Evolutionary conservation across 1,140 invertebrate genomes (phyloP).

Genomic region (Colletes latitarsis): DNA sequence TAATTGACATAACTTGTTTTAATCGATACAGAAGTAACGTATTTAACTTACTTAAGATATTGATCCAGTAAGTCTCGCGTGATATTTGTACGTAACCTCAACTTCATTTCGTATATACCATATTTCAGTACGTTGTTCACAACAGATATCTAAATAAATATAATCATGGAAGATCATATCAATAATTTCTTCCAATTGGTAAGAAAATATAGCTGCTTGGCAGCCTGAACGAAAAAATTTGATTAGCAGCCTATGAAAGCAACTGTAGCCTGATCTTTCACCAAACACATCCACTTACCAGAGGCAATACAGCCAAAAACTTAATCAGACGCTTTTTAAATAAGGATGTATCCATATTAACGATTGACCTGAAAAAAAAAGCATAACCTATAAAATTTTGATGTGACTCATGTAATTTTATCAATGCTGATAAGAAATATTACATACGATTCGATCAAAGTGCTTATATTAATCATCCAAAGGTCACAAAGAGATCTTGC

Average conservation of each 20-base stretch:
- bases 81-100: conserved; percentile 94
- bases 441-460: conserved; percentile 93
- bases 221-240: conserved; percentile 34
- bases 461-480: conserved; percentile 97
- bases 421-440: conserved; percentile 18
- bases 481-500: conserved; percentile 96
- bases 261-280: neutral
- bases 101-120: conserved; percentile 95
- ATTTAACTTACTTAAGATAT: conserved; percentile 92
- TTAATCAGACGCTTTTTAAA: conserved; percentile 90
- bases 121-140: conserved; percentile 97
- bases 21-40: too few species aligned
- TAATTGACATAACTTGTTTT: too few species aligned
- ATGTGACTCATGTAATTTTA: neutral
- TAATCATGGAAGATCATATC: conserved; percentile 49
- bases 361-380: conserved; percentile 90
- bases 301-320: conserved; percentile 91
- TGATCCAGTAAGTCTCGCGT: conserved; percentile 93
- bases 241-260: conserved; percentile 18
- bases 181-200: conserved; percentile 37
- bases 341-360: conserved; percentile 89
- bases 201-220: conserved; percentile 32
- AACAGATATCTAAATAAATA: conserved; percentile 88
- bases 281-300: conserved; percentile 83
- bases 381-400: conserved; percentile 33